Evolutionary conservation across 2,888 invertebrate species (phyloP).

Genomic region (Leucophora obtusa): DNA sequence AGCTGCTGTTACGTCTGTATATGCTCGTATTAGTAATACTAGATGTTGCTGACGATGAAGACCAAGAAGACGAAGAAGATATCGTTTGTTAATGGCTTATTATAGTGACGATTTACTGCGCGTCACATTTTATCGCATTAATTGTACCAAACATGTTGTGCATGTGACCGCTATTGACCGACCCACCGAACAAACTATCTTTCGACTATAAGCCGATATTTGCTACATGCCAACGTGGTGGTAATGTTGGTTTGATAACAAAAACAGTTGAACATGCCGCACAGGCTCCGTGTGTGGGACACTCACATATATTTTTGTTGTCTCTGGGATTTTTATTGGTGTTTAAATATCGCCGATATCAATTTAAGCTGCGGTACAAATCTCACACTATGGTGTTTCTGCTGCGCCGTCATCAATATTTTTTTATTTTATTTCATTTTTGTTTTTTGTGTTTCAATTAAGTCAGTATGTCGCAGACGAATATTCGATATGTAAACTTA

Average conservation of each 20-base stretch:
- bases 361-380: slow-evolving; percentile 53
- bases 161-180: slow-evolving; percentile 12
- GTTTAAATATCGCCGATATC: slow-evolving; percentile 53
- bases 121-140: slow-evolving; percentile 72
- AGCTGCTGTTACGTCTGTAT: slow-evolving; percentile 39
- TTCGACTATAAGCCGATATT: slow-evolving; percentile 7
- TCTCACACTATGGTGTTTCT: slow-evolving; percentile 56
- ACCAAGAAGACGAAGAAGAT: slow-evolving; percentile 26
- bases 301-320: slow-evolving; percentile 27
- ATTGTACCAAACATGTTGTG: slow-evolving; percentile 67
- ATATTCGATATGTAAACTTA: slow-evolving; percentile 29
- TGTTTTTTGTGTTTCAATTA: slow-evolving; percentile 54
- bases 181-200: neutral
- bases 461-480: slow-evolving; percentile 48
- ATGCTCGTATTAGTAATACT: neutral
- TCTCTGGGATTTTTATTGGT: slow-evolving; percentile 44
- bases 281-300: slow-evolving; percentile 59
- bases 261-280: slow-evolving; percentile 40
- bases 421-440: neutral
- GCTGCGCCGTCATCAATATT: slow-evolving; percentile 43
- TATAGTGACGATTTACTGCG: slow-evolving; percentile 67
- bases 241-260: neutral
- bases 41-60: slow-evolving; percentile 32
- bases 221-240: slow-evolving; percentile 3
- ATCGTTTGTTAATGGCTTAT: slow-evolving; percentile 62